Conservation (phyloP, 1,140 invertebrate genomes). For the Ooceraea biroi region DNA sequence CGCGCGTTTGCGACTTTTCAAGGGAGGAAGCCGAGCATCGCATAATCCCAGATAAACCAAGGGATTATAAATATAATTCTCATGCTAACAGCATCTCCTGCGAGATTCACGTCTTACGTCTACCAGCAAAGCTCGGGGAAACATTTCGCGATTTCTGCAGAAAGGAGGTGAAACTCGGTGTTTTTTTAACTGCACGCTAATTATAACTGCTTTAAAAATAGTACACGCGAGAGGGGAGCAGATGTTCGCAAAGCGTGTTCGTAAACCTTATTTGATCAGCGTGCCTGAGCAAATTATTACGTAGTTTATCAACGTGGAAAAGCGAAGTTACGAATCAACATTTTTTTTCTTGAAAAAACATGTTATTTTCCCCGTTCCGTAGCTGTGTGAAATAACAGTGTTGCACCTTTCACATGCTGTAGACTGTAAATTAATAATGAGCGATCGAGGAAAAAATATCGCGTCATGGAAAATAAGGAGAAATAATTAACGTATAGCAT, state of each 20-base stretch:
- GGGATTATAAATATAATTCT: slow-evolving; percentile 11
- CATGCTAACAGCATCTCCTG: slow-evolving; percentile 5
- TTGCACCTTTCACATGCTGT: no score
- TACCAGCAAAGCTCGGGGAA: background rate
- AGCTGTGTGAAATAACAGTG: no score
- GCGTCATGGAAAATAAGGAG: background rate
- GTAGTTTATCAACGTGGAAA: no score
- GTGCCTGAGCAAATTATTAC: no score
- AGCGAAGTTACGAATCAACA: no score
- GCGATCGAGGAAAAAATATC: no score
- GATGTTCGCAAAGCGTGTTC: background rate
- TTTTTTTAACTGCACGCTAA: background rate
- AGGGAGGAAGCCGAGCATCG: background rate
- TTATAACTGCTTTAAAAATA: slow-evolving; percentile 12
- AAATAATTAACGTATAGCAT: background rate
- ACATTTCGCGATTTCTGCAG: background rate
- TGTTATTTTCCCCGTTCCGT: no score
- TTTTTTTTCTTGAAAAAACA: no score
- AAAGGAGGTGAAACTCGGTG: background rate
- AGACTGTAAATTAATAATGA: no score
- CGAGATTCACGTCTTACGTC: background rate
- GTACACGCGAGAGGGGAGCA: background rate
- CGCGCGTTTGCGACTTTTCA: slow-evolving; percentile 4
- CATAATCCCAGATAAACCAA: slow-evolving; percentile 28
- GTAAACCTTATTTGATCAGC: background rate